Base-by-base conservation (phyloP, 1,140 invertebrate species). In the Zaprionus gabonicus region DNA sequence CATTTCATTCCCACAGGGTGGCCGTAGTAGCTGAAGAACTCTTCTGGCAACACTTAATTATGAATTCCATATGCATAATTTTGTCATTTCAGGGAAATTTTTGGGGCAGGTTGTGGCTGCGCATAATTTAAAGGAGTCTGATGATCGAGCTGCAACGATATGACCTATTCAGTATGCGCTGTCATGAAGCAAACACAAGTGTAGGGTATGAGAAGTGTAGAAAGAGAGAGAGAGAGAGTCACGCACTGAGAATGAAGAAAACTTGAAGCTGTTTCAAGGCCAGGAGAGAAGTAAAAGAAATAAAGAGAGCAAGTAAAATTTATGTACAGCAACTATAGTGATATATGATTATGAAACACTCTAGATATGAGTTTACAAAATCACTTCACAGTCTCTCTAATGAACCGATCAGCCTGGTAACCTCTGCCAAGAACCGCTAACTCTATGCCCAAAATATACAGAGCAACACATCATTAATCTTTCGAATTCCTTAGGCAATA, bases 21-120 rank as follows among this genome's bases (percentile, higher is more conserved):
- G 81, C 75, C 81, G 20, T 44, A 49, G 36, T 73, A 20, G 56
- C 77, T 73, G 55, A 53, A 71, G 64, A 64, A 79, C 68, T 59
- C 55, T 41, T 31, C 51, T 67, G 46, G 65, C 64, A 69, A 44
- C 67, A 78, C 70, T 79, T 76, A 58, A 90, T 90, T 90, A 85
- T 77, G 31, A 72, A 90, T 90, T 82, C 85, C 41, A 65, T 76
- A 76, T 71, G 85, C 85, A 90, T 85, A 90, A 85, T 80, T 82
- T 85, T 71, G 72, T 78, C 58, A 73, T 91, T 88, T 73, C 56
- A 25, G 69, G 71, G 69, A 76, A 80, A 77, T 78, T 81, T 84
- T 90, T 88, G 85, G 75, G 85, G 85, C 76, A 90, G 85, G 85
- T 88, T 90, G 85, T 67, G 85, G 55, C 76, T 85, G 76, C 64